Percentiles rank a stretch among this genome's conserved stretches.
Evolutionary conservation across 2,797 vertebrate genomes (phyloP).

Genomic region (Sardinella longiceps): DNA sequence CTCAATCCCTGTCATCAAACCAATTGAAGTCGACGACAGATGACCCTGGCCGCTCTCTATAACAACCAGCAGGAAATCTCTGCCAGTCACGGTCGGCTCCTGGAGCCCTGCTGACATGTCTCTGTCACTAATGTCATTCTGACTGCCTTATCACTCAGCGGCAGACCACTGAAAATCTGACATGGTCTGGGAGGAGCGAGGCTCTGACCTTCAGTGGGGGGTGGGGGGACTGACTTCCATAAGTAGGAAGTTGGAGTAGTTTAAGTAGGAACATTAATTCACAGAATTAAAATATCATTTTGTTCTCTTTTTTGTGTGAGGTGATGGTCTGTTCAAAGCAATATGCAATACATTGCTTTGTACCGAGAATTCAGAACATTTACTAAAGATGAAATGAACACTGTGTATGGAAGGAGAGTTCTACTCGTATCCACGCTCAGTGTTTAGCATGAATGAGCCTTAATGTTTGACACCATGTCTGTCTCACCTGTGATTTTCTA

Average conservation of each 20-base stretch:
- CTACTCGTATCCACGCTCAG: no score
- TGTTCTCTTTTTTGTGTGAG: no score
- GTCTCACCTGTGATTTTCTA: background rate
- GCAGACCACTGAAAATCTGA: background rate
- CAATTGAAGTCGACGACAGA: background rate
- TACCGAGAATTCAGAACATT: no score
- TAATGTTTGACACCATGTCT: background rate
- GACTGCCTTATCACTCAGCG: background rate
- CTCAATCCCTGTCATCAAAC: background rate
- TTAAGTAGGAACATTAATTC: background rate
- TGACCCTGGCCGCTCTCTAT: background rate
- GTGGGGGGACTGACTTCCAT: background rate
- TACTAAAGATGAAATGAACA: no score
- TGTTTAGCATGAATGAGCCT: no score
- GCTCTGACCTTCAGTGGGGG: background rate
- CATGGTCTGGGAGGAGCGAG: background rate
- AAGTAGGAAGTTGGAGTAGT: background rate
- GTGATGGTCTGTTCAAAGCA: no score
- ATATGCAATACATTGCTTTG: no score
- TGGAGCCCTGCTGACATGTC: background rate
- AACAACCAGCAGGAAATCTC: background rate
- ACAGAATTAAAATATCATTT: background rate
- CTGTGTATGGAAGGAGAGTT: no score
- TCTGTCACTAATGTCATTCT: background rate
- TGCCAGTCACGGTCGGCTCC: background rate